These are phyloP conservation scores for Achatina immaculata DNA, from an alignment of 1,140 invertebrate genomes.

Conservation along the genomic window DNA sequence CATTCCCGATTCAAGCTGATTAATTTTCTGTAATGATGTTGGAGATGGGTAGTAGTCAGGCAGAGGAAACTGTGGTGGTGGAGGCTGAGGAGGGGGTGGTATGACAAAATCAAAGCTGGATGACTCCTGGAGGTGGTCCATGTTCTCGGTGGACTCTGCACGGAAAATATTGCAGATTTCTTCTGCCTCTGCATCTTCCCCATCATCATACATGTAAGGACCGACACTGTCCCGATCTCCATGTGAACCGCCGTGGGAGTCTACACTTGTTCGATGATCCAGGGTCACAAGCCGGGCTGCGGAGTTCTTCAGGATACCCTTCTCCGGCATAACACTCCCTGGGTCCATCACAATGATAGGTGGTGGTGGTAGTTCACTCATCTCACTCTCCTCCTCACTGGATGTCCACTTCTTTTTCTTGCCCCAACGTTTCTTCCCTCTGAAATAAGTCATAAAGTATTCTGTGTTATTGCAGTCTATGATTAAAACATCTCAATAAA, in stretches of 20 bases:
- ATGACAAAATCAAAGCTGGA: slow-evolving; percentile 66
- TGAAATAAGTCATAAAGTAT: slow-evolving; percentile 4
- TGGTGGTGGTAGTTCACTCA: slow-evolving; percentile 62
- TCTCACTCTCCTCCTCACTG: slow-evolving; percentile 65
- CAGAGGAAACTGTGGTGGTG: slow-evolving; percentile 49
- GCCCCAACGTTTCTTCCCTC: slow-evolving; percentile 33
- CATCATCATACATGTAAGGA: slow-evolving; percentile 58
- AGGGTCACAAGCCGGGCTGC: slow-evolving; percentile 42
- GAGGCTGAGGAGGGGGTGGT: slow-evolving; percentile 56
- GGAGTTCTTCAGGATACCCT: slow-evolving; percentile 59
- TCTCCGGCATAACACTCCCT: slow-evolving; percentile 62
- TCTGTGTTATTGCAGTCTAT: background rate
- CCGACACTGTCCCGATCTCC: slow-evolving; percentile 57
- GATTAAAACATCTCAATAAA: background rate
- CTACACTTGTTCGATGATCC: slow-evolving; percentile 38
- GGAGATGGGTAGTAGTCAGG: slow-evolving; percentile 48
- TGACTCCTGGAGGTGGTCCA: slow-evolving; percentile 62
- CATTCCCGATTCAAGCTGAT: slow-evolving; percentile 4
- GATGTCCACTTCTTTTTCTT: slow-evolving; percentile 52
- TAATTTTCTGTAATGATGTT: slow-evolving; percentile 47
- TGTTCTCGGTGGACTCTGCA: slow-evolving; percentile 56
- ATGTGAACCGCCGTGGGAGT: slow-evolving; percentile 48
- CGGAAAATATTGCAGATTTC: slow-evolving; percentile 64
- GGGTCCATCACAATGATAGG: slow-evolving; percentile 65
- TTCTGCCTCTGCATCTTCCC: slow-evolving; percentile 58